Evolutionary conservation across 2,888 invertebrate species (phyloP).

Genomic region (Nemurella pictetii): DNA sequence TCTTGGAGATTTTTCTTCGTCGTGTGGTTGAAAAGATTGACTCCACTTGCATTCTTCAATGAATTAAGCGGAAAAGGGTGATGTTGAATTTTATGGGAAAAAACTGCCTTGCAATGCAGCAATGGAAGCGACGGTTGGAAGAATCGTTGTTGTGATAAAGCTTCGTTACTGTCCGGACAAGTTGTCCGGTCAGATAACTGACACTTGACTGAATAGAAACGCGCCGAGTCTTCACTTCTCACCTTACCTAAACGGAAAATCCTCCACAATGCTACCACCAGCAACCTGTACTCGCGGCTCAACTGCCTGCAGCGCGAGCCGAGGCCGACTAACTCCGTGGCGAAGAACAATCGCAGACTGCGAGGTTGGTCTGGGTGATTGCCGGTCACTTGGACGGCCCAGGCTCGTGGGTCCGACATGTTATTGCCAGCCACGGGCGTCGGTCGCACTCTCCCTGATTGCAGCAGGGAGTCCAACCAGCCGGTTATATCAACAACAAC

Average conservation of each 20-base stretch:
- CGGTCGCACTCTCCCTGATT: neutral
- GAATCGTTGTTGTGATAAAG: too few species aligned
- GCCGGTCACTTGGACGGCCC: neutral
- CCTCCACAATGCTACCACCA: neutral
- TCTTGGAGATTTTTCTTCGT: too few species aligned
- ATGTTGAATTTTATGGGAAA: too few species aligned
- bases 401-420: neutral
- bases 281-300: neutral
- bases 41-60: too few species aligned
- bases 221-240: too few species aligned
- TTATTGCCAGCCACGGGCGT: neutral
- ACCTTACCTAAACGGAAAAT: neutral
- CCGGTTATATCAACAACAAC: neutral
- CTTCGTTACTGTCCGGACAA: too few species aligned
- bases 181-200: too few species aligned
- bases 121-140: too few species aligned
- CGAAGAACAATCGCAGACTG: neutral
- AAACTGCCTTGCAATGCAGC: too few species aligned
- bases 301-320: neutral
- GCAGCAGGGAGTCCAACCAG: neutral
- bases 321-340: neutral
- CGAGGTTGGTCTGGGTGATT: neutral
- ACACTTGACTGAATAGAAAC: too few species aligned
- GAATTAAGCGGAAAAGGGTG: too few species aligned
- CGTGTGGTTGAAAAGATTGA: too few species aligned